Conservation (phyloP, 2,888 invertebrate genomes). For the Brachynemurus nebulosus region DNA sequence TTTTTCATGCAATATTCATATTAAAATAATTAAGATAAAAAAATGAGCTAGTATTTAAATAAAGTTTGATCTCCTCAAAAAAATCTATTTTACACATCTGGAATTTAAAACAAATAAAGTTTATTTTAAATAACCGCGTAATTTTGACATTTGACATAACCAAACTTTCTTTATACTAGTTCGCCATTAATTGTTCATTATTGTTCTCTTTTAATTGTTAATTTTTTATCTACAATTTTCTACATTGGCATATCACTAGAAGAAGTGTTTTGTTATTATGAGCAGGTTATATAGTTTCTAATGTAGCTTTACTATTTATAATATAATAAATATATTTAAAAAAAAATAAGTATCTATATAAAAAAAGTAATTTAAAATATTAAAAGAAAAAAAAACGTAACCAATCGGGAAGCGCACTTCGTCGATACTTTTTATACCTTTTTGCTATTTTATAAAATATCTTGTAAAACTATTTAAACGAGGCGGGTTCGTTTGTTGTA, state of each 20-base stretch:
- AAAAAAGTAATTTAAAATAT: constrained; percentile 6
- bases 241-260: constrained; percentile 11
- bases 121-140: no score
- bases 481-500: constrained; percentile 6
- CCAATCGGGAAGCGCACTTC: constrained; percentile 9
- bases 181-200: background rate
- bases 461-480: constrained; percentile 4
- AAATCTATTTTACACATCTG: no score
- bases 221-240: background rate
- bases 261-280: constrained; percentile 6
- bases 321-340: constrained; percentile 2
- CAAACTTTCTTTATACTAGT: no score
- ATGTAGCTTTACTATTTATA: constrained; percentile 9
- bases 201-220: background rate
- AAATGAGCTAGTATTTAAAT: no score
- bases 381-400: constrained; percentile 6
- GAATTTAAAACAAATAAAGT: no score
- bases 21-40: constrained; percentile 1
- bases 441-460: constrained; percentile 11
- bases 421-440: constrained; percentile 11
- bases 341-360: constrained; percentile 6
- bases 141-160: no score
- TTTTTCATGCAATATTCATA: background rate
- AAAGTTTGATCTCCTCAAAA: no score
- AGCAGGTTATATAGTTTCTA: constrained; percentile 12